Evolutionary conservation across 1,140 invertebrate genomes (phyloP), one percentile per base, ranked within the genome.

Genomic region (Mycetomoellerius zeteki): DNA sequence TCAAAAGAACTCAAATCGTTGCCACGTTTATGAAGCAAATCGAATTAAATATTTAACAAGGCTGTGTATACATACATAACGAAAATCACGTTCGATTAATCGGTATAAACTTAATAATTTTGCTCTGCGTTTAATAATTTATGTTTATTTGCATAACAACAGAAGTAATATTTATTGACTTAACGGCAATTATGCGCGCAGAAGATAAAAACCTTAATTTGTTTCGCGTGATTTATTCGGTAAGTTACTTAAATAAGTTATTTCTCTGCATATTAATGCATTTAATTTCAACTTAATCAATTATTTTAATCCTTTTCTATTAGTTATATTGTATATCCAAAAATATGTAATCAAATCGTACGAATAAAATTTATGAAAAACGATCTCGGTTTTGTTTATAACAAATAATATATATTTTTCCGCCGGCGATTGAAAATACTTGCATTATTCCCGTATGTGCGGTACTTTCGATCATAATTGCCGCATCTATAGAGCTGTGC

Each of bases 1-100:
- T 75, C 80, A 60, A 84, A 84, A 84, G 80, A 84, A 84, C 37
- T 84, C 19, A 30, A 58, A 73, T 82, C 65, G 50, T 82, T 73
- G 67, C 33, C 16, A 27, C 69, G 37, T 62, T 47, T 50, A 60
- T 19, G 69, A 50, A 60, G 27, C 54, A 60, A 84, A 84, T 84
- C 54, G 69, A 84, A 84, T 84, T 73, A 75, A 84, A 84, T 27
- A 47, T 73, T 84, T 60, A 75, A 84, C 69, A 21, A 60, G 52
- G 14, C 54, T 60, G 19, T 56, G n/a, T n/a, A 50, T 50, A 43
- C 37, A 50, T n/a, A 50, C 37, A 54, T 47, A 47, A 60, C 69
- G 69, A 73, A 58, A 73, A 84, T 84, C 69, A 62, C 54, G 54
- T 73, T 60, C 33, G 33, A 58, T 71, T 54, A 37, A 54, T 81